Evolutionary conservation across 2,888 invertebrate species (phyloP).

Genomic region (Ischnura elegans): DNA sequence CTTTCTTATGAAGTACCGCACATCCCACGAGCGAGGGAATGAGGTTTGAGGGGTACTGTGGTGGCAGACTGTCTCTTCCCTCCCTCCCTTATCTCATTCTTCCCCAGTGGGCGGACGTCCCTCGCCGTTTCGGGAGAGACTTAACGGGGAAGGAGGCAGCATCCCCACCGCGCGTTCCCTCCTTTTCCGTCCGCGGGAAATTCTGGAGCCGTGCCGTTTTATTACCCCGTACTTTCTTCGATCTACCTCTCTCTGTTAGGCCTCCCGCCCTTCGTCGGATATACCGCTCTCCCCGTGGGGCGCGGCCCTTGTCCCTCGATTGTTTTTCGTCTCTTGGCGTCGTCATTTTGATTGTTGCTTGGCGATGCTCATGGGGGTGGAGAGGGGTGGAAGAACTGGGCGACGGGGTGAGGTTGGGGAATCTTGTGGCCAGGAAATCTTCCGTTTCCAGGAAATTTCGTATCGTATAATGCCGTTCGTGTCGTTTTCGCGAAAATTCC

Average conservation of each 20-base stretch:
- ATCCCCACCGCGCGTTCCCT: neutral
- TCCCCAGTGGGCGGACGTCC: neutral
- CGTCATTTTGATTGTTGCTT: neutral
- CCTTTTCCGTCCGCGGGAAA: neutral
- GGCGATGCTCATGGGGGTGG: neutral
- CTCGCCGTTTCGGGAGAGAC: constrained; percentile 2
- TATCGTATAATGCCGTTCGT: neutral
- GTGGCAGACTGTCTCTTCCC: neutral
- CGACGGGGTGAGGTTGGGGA: neutral
- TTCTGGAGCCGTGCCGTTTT: neutral
- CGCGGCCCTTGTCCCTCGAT: neutral
- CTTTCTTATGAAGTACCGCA: too few relatives aligned
- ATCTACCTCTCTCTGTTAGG: neutral
- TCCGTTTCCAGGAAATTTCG: neutral
- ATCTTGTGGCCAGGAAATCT: neutral
- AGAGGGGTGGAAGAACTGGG: neutral
- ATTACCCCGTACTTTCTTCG: neutral
- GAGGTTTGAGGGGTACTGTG: neutral
- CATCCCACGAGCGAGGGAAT: too few relatives aligned
- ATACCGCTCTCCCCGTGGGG: neutral
- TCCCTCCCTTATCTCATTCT: neutral
- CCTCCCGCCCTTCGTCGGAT: neutral
- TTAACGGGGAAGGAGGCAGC: neutral
- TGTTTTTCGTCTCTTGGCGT: constrained; percentile 23
- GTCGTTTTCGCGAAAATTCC: too few relatives aligned